A percentile compares a stretch with the other conserved stretches of the same genome.
Evolutionary conservation across 2,113 vertebrate genomes (phyloP).

Genomic region (Oceanodroma tethys): DNA sequence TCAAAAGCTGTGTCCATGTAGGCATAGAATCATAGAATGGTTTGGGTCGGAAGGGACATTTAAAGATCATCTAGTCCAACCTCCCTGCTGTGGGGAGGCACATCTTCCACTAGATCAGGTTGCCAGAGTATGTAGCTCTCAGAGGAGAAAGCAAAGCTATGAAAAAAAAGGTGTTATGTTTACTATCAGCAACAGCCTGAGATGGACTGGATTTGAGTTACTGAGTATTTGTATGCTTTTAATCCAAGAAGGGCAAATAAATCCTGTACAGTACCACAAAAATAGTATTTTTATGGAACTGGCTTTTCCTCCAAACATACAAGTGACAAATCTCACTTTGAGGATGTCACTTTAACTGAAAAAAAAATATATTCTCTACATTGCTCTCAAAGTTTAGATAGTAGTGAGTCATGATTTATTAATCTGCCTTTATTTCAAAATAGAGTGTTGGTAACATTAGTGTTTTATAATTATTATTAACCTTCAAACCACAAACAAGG

Average conservation of each 20-base stretch:
- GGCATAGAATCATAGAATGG: not conserved
- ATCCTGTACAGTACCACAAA: not conserved
- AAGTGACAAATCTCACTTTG: not conserved
- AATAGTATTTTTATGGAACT: not conserved
- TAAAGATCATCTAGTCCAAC: not conserved
- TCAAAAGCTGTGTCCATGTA: not conserved
- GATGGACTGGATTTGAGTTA: not conserved
- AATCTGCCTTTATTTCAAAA: not conserved
- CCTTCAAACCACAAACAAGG: not conserved
- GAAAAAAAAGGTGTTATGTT: not conserved
- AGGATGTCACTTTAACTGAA: not conserved
- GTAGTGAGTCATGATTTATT: not conserved
- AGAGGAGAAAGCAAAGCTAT: not conserved
- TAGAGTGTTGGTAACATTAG: not conserved
- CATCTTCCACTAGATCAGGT: not conserved
- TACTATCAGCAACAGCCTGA: not conserved
- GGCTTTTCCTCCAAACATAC: not conserved
- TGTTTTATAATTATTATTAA: not conserved
- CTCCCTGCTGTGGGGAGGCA: not conserved
- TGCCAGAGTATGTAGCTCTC: not conserved
- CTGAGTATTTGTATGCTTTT: not conserved
- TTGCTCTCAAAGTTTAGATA: not conserved
- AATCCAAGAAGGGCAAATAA: not conserved
- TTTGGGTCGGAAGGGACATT: not conserved
- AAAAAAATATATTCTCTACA: not conserved